Evolutionary conservation across 2,113 vertebrate genomes (phyloP), one percentile per base, ranked within the genome.

Genomic region (Tiliqua scincoides): DNA sequence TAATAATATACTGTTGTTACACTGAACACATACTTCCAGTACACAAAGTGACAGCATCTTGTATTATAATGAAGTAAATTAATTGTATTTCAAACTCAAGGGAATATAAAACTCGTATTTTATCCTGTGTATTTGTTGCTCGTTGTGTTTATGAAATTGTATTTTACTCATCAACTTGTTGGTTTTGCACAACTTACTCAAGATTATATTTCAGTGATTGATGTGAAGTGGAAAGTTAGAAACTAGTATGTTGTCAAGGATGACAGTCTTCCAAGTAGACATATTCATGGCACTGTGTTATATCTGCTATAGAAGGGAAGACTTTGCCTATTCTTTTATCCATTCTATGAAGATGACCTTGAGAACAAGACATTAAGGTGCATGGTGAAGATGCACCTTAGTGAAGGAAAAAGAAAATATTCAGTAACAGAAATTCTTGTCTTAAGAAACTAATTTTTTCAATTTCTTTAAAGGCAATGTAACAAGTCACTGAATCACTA

Each of bases 71-170:
- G 0, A 83, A 85, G 71, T 70, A 48, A 80, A 92, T 80, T 1
- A 74, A 43, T 70, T 65, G 87, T 65, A 88, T 77, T 78, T 85
- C n/a, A 89, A 54, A 85, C 79, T 57, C 30, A 87, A 54, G 11
- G 83, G 86, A 90, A 75, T 15, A 88, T 86, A 77, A 85, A 70
- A 85, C 83, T 86, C 61, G 87, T 82, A 91, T 83, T 11, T 32
- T 6, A 0, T 7, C 7, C 81, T 61, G 40, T 70, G 15, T 2
- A 30, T 57, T 74, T 88, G 32, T 0, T 88, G 81, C 89, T 81
- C 2, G 87, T 86, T 61, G 85, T 1, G 15, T 3, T 83, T 83
- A 83, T 63, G 4, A 73, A 18, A 32, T 75, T 70, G 4, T 84
- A 83, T 23, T 52, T 75, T 27, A 80, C 2, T 7, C 77, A 83